phyloP scores from a whole-genome alignment of 1,140 invertebrate genomes.

The Calycopis cecrops region DNA sequence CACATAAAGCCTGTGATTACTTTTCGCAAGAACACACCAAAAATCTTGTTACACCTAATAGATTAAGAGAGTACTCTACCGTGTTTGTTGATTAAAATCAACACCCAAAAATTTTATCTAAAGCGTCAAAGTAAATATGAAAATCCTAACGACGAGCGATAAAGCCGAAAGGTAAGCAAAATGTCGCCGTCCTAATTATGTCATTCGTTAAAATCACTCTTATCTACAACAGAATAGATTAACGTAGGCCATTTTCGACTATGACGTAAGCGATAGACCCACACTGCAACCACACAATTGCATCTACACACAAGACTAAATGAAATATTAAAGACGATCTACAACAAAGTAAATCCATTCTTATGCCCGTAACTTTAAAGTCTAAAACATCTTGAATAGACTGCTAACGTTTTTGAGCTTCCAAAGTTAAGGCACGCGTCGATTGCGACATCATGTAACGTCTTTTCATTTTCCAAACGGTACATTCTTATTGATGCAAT shows the following conservation, averaged over 20 bases:
- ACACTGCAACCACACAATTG: constrained; percentile 34
- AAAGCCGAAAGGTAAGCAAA: constrained; percentile 20
- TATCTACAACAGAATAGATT: constrained; percentile 27
- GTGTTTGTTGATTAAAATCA: too few relatives aligned
- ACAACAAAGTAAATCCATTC: neutral
- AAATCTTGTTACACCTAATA: too few relatives aligned
- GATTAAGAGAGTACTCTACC: too few relatives aligned
- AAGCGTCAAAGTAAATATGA: too few relatives aligned
- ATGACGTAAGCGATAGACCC: constrained; percentile 47
- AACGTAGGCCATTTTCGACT: constrained; percentile 26
- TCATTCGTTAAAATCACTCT: constrained; percentile 29
- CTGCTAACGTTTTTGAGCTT: constrained; percentile 25
- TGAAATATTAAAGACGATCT: constrained; percentile 3
- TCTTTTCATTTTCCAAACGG: constrained; percentile 44
- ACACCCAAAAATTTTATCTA: too few relatives aligned
- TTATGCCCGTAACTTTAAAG: constrained; percentile 22
- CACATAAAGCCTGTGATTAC: too few relatives aligned
- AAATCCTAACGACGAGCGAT: neutral
- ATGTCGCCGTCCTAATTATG: constrained; percentile 24
- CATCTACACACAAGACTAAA: constrained; percentile 22
- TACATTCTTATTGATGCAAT: constrained; percentile 29
- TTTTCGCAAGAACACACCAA: too few relatives aligned
- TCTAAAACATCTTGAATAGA: constrained; percentile 28
- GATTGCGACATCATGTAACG: constrained; percentile 48
- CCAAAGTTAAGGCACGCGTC: constrained; percentile 49